Percentiles rank a stretch among this genome's conserved stretches.
phyloP scores from a whole-genome alignment of 2,113 vertebrate species.

The Spheniscus mendiculus region DNA sequence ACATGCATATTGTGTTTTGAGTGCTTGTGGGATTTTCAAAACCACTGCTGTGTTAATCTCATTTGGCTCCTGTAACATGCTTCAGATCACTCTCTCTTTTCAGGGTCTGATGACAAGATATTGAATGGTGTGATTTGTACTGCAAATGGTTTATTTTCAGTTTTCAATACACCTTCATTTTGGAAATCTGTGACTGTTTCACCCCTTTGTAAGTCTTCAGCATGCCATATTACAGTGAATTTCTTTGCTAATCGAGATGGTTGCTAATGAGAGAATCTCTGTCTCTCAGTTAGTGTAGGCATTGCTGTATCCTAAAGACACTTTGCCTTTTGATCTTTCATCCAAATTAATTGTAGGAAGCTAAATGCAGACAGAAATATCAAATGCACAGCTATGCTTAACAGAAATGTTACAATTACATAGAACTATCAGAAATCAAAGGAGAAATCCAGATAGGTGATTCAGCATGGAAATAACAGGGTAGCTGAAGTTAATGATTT shows the following conservation, averaged over 20 bases:
- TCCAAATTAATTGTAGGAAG: not conserved
- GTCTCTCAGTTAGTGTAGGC: not conserved
- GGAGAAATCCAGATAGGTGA: not conserved
- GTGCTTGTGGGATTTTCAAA: slow-evolving; percentile 41
- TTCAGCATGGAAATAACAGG: not conserved
- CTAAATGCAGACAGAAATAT: not conserved
- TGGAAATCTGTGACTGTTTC: not conserved
- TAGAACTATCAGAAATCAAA: not conserved
- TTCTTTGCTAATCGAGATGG: not conserved
- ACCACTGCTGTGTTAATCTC: slow-evolving; percentile 21
- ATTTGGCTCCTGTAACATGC: not conserved
- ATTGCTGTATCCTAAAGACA: not conserved
- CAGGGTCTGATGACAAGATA: not conserved
- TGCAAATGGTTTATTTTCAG: not conserved
- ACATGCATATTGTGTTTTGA: not conserved
- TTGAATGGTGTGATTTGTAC: not conserved
- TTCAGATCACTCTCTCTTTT: not conserved
- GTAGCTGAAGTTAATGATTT: not conserved
- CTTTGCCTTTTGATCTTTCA: not conserved
- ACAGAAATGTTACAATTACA: not conserved
- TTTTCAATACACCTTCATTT: not conserved
- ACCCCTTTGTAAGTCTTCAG: not conserved
- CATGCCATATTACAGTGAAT: not conserved
- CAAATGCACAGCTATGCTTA: not conserved
- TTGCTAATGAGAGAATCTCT: not conserved